These are phyloP conservation scores for Globia sparganii DNA, from an alignment of 2,888 invertebrate species.

Conservation along the genomic window DNA sequence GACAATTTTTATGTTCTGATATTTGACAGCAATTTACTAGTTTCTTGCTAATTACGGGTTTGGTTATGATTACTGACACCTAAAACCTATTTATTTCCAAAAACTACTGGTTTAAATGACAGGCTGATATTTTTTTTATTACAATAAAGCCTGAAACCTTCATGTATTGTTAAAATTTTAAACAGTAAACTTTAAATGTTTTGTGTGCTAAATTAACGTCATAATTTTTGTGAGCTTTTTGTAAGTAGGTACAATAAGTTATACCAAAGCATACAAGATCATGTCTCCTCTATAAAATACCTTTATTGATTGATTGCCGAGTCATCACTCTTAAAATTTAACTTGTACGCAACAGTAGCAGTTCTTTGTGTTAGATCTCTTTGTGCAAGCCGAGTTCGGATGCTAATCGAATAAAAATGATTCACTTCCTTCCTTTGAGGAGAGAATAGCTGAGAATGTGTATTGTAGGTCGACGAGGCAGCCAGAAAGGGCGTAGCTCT, in stretches of 20 bases:
- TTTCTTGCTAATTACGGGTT: neutral
- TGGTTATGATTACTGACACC: neutral
- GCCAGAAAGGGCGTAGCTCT: conserved; percentile 73
- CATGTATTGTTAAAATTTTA: neutral
- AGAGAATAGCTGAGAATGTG: conserved; percentile 66
- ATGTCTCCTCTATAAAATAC: conserved; percentile 17
- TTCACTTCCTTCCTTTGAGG: conserved; percentile 82
- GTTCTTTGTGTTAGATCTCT: conserved; percentile 66
- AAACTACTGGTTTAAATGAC: neutral
- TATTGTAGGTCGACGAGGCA: conserved; percentile 69
- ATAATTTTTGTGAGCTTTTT: neutral
- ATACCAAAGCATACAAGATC: conserved; percentile 3
- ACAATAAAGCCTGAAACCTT: neutral
- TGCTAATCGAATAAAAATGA: conserved; percentile 84
- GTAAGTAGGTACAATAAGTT: neutral
- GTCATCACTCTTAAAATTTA: conserved; percentile 63
- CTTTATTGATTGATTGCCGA: conserved; percentile 61
- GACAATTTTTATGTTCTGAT: neutral
- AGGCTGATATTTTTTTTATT: neutral
- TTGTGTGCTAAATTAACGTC: neutral
- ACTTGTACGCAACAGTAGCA: conserved; percentile 73
- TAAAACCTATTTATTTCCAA: neutral
- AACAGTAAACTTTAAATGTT: neutral
- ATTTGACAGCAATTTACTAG: conserved; percentile 6
- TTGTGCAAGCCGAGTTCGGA: conserved; percentile 71